Evolutionary conservation across 35 echinoderm and acorn worm genomes (phyloP).

Genomic region (Holothuria glaberrima): DNA sequence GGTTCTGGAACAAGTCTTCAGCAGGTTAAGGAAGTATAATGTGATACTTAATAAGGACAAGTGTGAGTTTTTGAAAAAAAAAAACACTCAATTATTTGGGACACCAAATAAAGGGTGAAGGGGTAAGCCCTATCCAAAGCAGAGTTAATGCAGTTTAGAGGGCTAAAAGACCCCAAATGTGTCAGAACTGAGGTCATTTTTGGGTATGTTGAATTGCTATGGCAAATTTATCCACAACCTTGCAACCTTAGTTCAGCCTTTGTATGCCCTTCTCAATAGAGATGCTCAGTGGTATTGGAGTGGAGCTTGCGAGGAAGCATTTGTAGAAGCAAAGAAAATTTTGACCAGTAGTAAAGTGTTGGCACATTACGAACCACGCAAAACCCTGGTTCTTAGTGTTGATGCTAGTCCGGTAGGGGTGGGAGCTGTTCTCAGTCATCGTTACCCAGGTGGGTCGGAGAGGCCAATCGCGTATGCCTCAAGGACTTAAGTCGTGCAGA

Average conservation of each 20-base stretch:
- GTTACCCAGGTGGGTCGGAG: not conserved
- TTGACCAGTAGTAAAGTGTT: conserved; percentile 37
- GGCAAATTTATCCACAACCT: conserved; percentile 55
- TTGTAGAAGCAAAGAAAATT: conserved; percentile 32
- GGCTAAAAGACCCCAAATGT: conserved; percentile 19
- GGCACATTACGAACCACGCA: conserved; percentile 45
- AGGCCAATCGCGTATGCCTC: no score
- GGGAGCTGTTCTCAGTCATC: conserved; percentile 58
- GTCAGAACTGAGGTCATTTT: conserved; percentile 61
- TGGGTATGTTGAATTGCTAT: conserved; percentile 75
- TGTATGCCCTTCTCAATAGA: conserved; percentile 6
- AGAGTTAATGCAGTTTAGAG: not conserved
- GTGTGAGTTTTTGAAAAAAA: not conserved
- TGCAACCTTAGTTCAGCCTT: conserved; percentile 4
- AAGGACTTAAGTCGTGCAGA: no score
- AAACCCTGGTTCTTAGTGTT: conserved; percentile 45
- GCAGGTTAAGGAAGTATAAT: no score
- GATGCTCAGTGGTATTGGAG: conserved; percentile 35
- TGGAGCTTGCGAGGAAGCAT: conserved; percentile 15
- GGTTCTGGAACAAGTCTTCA: no score
- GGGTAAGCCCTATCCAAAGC: not conserved
- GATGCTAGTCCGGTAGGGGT: conserved; percentile 70
- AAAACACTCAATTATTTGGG: not conserved
- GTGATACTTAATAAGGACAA: no score
- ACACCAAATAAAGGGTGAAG: not conserved